Conservation (phyloP, 2,113 vertebrate species). For the Pollimyrus isidori region DNA sequence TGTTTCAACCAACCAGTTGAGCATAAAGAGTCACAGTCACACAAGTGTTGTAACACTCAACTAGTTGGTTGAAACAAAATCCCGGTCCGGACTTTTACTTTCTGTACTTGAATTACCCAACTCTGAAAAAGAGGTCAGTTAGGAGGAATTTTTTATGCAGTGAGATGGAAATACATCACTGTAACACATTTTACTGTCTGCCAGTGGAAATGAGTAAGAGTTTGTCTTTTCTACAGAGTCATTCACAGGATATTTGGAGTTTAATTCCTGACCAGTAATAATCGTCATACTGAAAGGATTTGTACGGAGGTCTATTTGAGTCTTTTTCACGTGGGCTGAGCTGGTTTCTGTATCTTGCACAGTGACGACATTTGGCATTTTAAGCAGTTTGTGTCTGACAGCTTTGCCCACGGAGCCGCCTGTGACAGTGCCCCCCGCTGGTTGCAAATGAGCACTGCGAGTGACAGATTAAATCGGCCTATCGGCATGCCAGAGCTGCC, state of each 20-base stretch:
- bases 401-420: not conserved
- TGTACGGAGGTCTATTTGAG: not conserved
- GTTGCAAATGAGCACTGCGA: not conserved
- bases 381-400: not conserved
- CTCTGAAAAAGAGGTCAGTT: too few species aligned
- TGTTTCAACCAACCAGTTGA: too few species aligned
- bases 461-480: not conserved
- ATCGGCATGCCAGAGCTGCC: not conserved
- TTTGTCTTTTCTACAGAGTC: not conserved
- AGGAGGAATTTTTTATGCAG: not conserved
- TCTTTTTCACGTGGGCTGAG: not conserved
- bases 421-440: not conserved
- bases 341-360: not conserved
- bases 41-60: too few species aligned
- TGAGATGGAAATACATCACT: not conserved
- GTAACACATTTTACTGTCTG: not conserved
- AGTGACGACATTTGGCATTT: not conserved
- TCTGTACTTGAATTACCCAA: too few species aligned
- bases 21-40: too few species aligned
- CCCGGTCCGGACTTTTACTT: too few species aligned
- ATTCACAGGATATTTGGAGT: not conserved
- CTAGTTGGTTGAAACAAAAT: too few species aligned
- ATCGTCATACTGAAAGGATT: not conserved
- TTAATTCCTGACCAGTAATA: not conserved
- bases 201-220: not conserved